These are phyloP conservation scores for Epicauta chinensis DNA, from an alignment of 1,140 invertebrate genomes.

Conservation along the genomic window DNA sequence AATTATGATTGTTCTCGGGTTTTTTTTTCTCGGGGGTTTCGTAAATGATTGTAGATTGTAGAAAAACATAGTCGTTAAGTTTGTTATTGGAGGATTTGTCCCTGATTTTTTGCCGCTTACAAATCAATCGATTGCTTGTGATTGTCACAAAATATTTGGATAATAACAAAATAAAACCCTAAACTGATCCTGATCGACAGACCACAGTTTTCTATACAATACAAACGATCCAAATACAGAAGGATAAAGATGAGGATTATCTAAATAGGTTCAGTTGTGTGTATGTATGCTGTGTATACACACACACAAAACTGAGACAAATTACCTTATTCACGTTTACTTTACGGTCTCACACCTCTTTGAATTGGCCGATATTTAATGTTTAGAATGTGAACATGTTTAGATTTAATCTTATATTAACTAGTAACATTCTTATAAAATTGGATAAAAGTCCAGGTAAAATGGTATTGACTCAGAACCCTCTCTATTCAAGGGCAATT, in stretches of 20 bases:
- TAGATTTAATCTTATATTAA: background rate
- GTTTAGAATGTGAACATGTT: conserved; percentile 2
- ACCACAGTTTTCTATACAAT: conserved; percentile 1
- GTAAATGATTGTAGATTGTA: too few relatives aligned
- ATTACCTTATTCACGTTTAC: conserved; percentile 17
- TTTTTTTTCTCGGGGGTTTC: too few relatives aligned
- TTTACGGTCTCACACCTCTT: conserved; percentile 19
- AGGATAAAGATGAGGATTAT: conserved; percentile 11
- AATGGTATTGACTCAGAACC: background rate
- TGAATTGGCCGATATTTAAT: background rate
- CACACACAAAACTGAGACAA: conserved; percentile 10
- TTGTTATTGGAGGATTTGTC: too few relatives aligned
- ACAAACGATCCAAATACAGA: background rate
- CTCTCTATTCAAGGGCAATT: conserved; percentile 21
- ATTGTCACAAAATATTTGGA: conserved; percentile 15
- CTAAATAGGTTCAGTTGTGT: conserved; percentile 16
- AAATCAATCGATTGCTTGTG: too few relatives aligned
- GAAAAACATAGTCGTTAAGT: too few relatives aligned
- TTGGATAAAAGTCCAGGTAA: too few relatives aligned
- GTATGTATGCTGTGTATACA: background rate
- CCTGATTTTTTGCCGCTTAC: too few relatives aligned
- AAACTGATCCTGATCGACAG: conserved; percentile 11
- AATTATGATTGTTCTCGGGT: too few relatives aligned
- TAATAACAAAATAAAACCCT: conserved; percentile 6
- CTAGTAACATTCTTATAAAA: conserved; percentile 5